Conservation (phyloP, 2,888 invertebrate genomes). For the Lordiphosa fenestrarum region DNA sequence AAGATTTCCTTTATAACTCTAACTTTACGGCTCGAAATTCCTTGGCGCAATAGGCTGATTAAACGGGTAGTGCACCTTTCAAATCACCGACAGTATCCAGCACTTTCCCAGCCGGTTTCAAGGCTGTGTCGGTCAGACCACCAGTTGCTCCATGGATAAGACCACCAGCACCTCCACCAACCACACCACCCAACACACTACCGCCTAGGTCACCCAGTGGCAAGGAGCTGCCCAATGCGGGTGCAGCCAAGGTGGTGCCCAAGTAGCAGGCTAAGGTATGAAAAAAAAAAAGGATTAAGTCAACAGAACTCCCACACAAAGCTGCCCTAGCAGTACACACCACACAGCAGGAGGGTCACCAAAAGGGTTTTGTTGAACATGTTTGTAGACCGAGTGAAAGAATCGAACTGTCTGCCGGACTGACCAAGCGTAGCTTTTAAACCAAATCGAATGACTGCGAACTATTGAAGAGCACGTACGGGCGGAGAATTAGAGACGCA, state of each 20-base stretch:
- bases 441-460: neutral
- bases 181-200: neutral
- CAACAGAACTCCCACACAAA: neutral
- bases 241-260: slow-evolving; percentile 29
- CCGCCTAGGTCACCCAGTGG: neutral
- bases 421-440: slow-evolving; percentile 35
- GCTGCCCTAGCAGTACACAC: slow-evolving; percentile 28
- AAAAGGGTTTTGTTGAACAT: slow-evolving; percentile 58
- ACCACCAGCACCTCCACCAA: neutral
- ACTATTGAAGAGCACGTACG: neutral
- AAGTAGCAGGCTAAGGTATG: slow-evolving; percentile 39
- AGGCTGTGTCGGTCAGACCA: neutral
- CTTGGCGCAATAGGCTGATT: too few species aligned
- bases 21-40: too few species aligned
- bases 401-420: slow-evolving; percentile 37
- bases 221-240: neutral
- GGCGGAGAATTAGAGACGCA: too few species aligned
- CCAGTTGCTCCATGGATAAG: neutral
- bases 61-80: too few species aligned
- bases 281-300: neutral
- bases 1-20: too few species aligned
- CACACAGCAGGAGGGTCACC: slow-evolving; percentile 48
- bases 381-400: slow-evolving; percentile 15
- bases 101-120: too few species aligned
- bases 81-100: too few species aligned